Conservation (phyloP, 35 echinoderm and acorn worm species). For the Lytechinus variegatus region DNA sequence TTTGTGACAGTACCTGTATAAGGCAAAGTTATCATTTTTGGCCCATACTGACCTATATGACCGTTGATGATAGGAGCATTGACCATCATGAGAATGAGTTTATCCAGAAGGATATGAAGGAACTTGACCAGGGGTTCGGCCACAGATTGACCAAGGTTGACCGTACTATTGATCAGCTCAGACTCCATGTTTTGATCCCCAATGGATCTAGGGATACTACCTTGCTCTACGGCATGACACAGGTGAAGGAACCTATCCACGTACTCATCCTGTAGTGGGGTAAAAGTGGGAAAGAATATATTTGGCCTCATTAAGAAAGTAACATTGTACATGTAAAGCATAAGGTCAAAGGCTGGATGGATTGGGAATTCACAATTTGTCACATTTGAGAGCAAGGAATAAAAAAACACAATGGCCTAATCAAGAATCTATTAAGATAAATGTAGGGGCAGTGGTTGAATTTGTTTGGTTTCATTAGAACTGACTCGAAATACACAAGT, state of each 20-base stretch:
- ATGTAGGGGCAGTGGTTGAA: too few relatives aligned
- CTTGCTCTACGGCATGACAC: conserved; percentile 85
- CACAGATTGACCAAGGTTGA: conserved; percentile 64
- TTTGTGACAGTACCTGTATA: too few relatives aligned
- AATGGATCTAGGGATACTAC: conserved; percentile 84
- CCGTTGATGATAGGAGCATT: conserved; percentile 87
- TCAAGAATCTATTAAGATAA: too few relatives aligned
- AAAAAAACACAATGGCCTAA: too few relatives aligned
- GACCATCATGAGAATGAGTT: conserved; percentile 91
- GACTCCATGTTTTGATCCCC: conserved; percentile 91
- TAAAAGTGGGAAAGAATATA: background rate
- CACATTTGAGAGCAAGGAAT: too few relatives aligned
- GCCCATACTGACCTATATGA: conserved; percentile 76
- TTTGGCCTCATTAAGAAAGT: background rate
- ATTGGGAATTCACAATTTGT: too few relatives aligned
- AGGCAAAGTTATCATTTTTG: too few relatives aligned
- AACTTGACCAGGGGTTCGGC: conserved; percentile 94
- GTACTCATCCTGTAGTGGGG: conserved; percentile 70
- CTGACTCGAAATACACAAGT: too few relatives aligned
- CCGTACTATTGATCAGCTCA: conserved; percentile 70
- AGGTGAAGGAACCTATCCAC: conserved; percentile 84
- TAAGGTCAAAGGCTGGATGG: too few relatives aligned
- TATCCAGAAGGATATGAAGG: conserved; percentile 85
- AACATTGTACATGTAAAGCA: too few relatives aligned
- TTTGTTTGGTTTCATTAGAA: too few relatives aligned